A percentile compares a stretch with the other conserved stretches of the same genome.
These are phyloP conservation scores for Dasypus novemcinctus DNA, from an alignment of 2,113 vertebrate species.

Conservation along the genomic window DNA sequence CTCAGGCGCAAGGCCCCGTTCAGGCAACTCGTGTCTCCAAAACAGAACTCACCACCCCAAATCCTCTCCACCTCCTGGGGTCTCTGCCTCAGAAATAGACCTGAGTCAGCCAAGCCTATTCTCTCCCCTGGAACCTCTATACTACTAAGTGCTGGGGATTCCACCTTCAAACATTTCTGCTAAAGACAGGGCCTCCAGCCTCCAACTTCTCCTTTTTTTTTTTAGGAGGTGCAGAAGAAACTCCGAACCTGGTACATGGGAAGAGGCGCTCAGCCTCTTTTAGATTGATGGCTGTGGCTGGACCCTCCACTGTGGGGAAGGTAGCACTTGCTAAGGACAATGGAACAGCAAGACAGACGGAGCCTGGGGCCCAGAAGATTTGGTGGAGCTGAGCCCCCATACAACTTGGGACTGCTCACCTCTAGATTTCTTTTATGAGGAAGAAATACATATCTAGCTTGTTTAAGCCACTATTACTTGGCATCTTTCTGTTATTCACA, in stretches of 20 bases:
- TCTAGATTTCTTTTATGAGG: neutral
- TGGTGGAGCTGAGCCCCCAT: neutral
- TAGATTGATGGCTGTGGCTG: neutral
- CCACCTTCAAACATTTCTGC: neutral
- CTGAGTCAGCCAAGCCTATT: neutral
- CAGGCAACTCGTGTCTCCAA: neutral
- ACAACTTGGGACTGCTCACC: neutral
- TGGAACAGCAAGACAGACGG: neutral
- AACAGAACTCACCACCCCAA: neutral
- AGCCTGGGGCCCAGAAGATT: neutral
- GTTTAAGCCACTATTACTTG: neutral
- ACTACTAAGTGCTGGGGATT: neutral
- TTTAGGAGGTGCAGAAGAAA: no score
- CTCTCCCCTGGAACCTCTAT: neutral
- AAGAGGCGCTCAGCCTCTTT: no score
- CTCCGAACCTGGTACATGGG: no score
- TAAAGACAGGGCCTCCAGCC: no score
- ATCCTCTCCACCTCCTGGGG: neutral
- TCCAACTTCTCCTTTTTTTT: neutral
- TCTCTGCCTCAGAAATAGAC: neutral
- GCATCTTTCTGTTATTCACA: neutral
- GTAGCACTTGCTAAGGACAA: neutral
- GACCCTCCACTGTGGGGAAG: neutral
- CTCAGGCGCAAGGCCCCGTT: neutral
- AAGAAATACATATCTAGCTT: neutral